Evolutionary conservation across 2,113 vertebrate species (phyloP).

Genomic region (Campylorhamphus procurvoides): DNA sequence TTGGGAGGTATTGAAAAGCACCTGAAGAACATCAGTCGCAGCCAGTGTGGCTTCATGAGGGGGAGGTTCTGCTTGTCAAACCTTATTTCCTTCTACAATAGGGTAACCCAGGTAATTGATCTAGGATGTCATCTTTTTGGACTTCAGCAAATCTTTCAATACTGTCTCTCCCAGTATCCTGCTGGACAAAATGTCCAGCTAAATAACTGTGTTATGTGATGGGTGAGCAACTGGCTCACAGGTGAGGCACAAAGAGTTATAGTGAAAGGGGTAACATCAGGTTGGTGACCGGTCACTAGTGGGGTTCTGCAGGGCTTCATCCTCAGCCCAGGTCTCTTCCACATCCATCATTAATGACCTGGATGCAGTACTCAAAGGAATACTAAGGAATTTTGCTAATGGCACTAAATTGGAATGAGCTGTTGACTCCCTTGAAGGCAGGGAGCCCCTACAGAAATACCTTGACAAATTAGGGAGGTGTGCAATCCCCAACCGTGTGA

Average conservation of each 20-base stretch:
- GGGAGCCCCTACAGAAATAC: neutral
- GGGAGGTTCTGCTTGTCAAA: neutral
- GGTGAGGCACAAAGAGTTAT: no score
- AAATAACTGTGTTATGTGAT: neutral
- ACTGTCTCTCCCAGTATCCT: neutral
- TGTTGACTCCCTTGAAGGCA: neutral
- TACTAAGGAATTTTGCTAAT: neutral
- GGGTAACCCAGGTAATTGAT: neutral
- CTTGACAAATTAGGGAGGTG: neutral
- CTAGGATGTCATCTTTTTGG: neutral
- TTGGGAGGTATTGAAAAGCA: neutral
- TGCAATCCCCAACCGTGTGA: rapidly evolving
- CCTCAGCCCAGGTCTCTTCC: rapidly evolving
- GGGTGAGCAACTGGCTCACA: rapidly evolving
- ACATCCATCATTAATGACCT: neutral
- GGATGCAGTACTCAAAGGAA: neutral
- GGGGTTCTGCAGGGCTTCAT: neutral
- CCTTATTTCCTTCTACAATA: neutral
- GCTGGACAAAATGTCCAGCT: neutral
- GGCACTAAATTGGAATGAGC: neutral
- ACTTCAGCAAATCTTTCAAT: neutral
- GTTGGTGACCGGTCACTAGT: neutral
- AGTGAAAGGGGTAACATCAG: neutral
- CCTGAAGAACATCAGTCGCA: neutral
- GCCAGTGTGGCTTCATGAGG: neutral